Evolutionary conservation across 64 coral and sea anemone species (phyloP).

Genomic region (Catalaphyllia jardinei): DNA sequence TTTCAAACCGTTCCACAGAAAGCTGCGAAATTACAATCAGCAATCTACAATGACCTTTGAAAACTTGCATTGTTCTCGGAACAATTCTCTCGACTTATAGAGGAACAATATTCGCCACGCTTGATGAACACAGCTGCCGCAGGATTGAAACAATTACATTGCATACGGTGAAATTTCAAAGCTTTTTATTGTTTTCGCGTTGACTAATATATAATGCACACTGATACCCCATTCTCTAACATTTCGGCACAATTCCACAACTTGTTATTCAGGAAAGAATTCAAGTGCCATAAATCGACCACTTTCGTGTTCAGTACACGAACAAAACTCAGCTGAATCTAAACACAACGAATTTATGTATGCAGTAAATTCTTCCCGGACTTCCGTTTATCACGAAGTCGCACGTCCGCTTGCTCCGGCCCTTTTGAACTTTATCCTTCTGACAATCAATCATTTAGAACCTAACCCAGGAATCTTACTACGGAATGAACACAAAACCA

Average conservation of each 20-base stretch:
- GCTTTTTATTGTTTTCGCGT: background rate
- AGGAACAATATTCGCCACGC: conserved; percentile 10
- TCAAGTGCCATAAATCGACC: conserved; percentile 34
- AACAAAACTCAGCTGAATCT: background rate
- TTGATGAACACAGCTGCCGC: background rate
- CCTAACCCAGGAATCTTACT: background rate
- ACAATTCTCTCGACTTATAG: background rate
- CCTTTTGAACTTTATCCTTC: background rate
- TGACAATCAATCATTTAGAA: background rate
- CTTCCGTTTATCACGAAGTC: background rate
- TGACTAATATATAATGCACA: background rate
- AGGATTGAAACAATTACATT: conserved; percentile 7
- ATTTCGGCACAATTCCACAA: background rate
- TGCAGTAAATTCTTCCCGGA: background rate
- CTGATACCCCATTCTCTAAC: background rate
- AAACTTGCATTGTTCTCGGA: background rate
- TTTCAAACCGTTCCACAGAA: conserved; percentile 25
- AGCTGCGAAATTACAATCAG: background rate
- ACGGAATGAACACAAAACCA: background rate
- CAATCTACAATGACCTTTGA: background rate
- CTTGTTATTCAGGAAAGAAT: background rate
- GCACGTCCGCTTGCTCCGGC: background rate
- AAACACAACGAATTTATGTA: background rate
- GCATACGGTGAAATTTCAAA: background rate
- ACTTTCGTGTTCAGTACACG: background rate